Base-by-base conservation (phyloP, 2,113 vertebrate species). In the Paratilapia polleni region DNA sequence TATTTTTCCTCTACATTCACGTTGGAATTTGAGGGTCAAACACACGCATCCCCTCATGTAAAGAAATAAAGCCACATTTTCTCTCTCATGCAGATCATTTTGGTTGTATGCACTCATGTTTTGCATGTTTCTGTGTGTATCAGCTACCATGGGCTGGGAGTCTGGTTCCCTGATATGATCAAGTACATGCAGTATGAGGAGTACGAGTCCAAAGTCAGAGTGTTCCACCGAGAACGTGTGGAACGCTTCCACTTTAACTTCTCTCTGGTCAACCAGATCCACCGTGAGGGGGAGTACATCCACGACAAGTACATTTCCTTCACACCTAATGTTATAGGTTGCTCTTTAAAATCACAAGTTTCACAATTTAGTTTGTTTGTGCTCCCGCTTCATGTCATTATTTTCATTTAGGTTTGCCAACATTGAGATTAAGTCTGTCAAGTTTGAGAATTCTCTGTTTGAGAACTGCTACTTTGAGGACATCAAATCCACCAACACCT, bases 141-240 rank as follows among this genome's bases (percentile, higher is more conserved):
- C 90, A 99, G 98, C 90, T 99, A 98, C 93, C 98, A 98, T 1
- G 98, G 98, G 15, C 95, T 99, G 84, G 97, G 96, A 0, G 98
- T 99, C 54, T 99, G 98, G 98, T 99, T 99, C 89, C 98, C 98
- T 4, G 98, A 99, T 76, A 98, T 99, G 97, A 98, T 99, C 86
- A 98, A 98, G 2, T 97, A 98, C 89, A 95, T 97, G 91, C 97
- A 99, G 94, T 97, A 97, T 1, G 97, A 98, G 84, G 97, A 97
- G 0, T 99, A 98, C 4, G 96, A 97, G 82, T 96, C 96, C 38
- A 97, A 96, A 70, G 96, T 97, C 47, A 96, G 96, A 89, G 89
- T 95, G 5, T 99, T 99, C 83, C 91, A 97, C 3, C 88, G 96
- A 4, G 97, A 99, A 78, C 94, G 95, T 0, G 97, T 99, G 11